Percentiles rank a stretch among this genome's conserved stretches.
These are phyloP conservation scores for Corapipo altera DNA, from an alignment of 2,113 vertebrate species.

Conservation along the genomic window DNA sequence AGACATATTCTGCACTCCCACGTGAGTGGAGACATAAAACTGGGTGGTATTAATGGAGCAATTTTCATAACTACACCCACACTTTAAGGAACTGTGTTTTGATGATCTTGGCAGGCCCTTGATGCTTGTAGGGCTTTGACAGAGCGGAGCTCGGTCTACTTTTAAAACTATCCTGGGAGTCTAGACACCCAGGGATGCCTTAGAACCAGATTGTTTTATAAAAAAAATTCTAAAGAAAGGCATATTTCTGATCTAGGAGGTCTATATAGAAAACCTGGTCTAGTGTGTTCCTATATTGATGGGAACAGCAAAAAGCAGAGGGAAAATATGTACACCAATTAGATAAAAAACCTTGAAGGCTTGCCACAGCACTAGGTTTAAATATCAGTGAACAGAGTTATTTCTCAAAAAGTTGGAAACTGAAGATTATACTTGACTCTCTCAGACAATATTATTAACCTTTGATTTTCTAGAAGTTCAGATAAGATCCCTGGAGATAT, in stretches of 20 bases:
- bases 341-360: neutral
- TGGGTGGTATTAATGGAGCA: neutral
- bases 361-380: neutral
- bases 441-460: neutral
- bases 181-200: neutral
- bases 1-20: constrained; percentile 26
- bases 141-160: neutral
- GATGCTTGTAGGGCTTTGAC: neutral
- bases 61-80: neutral
- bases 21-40: neutral
- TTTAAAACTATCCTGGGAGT: neutral
- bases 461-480: constrained; percentile 3
- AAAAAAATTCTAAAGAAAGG: neutral
- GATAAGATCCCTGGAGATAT: neutral
- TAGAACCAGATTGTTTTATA: neutral
- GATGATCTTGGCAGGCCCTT: neutral
- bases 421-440: neutral
- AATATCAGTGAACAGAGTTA: neutral
- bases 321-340: neutral
- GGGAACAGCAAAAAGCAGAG: neutral
- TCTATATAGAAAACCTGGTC: neutral
- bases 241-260: neutral
- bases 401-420: neutral
- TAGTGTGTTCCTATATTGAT: neutral
- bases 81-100: neutral